These are phyloP conservation scores for Tribolium freemani DNA, from an alignment of 2,888 invertebrate genomes.

Conservation along the genomic window DNA sequence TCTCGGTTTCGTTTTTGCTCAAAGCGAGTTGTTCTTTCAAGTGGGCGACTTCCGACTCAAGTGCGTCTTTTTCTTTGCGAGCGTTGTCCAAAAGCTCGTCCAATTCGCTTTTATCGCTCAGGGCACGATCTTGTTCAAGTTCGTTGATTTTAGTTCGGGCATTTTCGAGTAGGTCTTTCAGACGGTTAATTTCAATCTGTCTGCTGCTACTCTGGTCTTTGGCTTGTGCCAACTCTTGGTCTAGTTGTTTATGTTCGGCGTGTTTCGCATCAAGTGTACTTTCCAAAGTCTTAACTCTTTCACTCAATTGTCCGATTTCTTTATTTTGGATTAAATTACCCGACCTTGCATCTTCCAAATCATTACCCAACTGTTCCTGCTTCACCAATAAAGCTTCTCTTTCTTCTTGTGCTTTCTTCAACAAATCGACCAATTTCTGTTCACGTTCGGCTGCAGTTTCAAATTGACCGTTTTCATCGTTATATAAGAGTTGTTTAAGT, in stretches of 20 bases:
- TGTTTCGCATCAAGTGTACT: constrained; percentile 81
- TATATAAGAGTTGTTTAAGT: constrained; percentile 83
- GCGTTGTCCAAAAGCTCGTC: constrained; percentile 79
- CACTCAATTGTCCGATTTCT: constrained; percentile 78
- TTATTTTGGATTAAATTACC: constrained; percentile 73
- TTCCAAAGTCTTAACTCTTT: constrained; percentile 80
- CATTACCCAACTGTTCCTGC: constrained; percentile 83
- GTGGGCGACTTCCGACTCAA: constrained; percentile 78
- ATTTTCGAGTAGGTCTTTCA: constrained; percentile 84
- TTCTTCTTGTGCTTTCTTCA: constrained; percentile 88
- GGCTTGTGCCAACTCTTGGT: constrained; percentile 79
- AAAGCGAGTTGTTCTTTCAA: constrained; percentile 80
- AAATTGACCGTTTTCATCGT: constrained; percentile 70
- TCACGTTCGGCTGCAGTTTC: constrained; percentile 79
- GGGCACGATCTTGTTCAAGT: constrained; percentile 77
- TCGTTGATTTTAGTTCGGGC: constrained; percentile 87
- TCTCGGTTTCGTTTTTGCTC: constrained; percentile 77
- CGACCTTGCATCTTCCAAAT: constrained; percentile 76
- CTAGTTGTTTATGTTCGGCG: constrained; percentile 81
- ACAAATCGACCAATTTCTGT: constrained; percentile 85
- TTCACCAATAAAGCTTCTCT: constrained; percentile 80
- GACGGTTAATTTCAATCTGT: constrained; percentile 84
- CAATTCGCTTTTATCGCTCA: constrained; percentile 79
- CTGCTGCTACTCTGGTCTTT: constrained; percentile 82
- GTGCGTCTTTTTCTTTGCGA: constrained; percentile 80